Evolutionary conservation across 2,888 invertebrate genomes (phyloP), one percentile per base, ranked within the genome.

Genomic region (Odontomyia ornata): DNA sequence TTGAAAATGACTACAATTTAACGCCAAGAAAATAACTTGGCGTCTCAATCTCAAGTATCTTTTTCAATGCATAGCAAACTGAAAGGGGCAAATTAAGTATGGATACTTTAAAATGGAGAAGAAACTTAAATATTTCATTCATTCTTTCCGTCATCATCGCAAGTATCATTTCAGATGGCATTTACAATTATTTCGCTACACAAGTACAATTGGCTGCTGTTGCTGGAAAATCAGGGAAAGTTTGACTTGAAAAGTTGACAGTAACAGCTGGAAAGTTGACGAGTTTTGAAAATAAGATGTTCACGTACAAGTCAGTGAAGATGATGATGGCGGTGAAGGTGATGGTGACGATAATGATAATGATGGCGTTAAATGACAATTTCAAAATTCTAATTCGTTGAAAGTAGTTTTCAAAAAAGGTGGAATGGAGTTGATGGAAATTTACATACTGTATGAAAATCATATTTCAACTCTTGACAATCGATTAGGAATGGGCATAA

Each of bases 231-330:
- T 75, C 27, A 64, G 62, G 64, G 64, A 75, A 75, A 75, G 75
- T 75, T 75, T 62, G 27, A n/a, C 46, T 62, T 46, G 62, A 47
- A 62, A 75, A 75, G 75, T 75, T 75, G 75, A 64, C 64, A 60
- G 64, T 64, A 62, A 64, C 75, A 75, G 75, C 75, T 75, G 75
- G 62, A n/a, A 43, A 15, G 4, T 43, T 75, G 23, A 43, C 28
- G 62, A 60, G 75, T 60, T 43, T 60, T n/a, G 36, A 60, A 75
- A 56, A 13, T 9, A 36, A 36, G 18, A 30, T 36, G 36, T 36
- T 36, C 36, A 9, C 36, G 36, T 5, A 36, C 36, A 9, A 36
- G 9, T 36, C 36, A 36, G 36, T 25, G 2, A 23, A 27, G 15
- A 62, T 62, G 62, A 23, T 67, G 43, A 67, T 43, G 46, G 21